A percentile compares a stretch with the other conserved stretches of the same genome.
phyloP scores from a whole-genome alignment of 2,888 invertebrate species.

The Volucella inflata region DNA sequence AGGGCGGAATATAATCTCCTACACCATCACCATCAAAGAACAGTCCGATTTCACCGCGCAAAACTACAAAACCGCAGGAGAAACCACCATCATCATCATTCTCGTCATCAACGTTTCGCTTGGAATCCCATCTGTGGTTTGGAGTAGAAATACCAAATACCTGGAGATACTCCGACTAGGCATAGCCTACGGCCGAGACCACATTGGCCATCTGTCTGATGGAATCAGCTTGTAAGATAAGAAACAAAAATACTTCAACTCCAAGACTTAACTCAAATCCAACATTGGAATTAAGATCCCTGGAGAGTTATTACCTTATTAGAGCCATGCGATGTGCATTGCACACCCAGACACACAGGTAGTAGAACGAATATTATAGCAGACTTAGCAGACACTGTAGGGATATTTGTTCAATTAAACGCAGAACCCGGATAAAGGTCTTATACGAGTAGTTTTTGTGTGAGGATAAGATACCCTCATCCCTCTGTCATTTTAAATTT shows the following conservation, averaged over 20 bases:
- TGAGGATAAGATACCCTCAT: conserved; percentile 6
- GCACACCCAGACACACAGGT: conserved; percentile 39
- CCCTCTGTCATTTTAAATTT: conserved; percentile 63
- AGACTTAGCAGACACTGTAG: background rate
- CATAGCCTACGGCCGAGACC: conserved; percentile 40
- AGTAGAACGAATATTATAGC: background rate
- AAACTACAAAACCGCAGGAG: conserved; percentile 71
- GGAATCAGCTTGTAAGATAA: conserved; percentile 58
- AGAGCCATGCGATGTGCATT: conserved; percentile 19
- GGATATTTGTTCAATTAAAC: conserved; percentile 73
- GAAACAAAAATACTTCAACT: conserved; percentile 48
- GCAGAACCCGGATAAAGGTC: conserved; percentile 34
- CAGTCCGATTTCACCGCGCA: conserved; percentile 58
- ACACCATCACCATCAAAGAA: conserved; percentile 63
- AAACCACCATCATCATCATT: conserved; percentile 49
- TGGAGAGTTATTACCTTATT: conserved; percentile 65
- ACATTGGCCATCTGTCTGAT: conserved; percentile 64
- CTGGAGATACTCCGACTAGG: conserved; percentile 25
- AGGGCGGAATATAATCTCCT: conserved; percentile 48
- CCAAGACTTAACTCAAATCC: conserved; percentile 34
- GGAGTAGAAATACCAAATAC: too few relatives aligned
- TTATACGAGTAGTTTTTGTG: conserved; percentile 5
- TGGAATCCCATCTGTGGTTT: conserved; percentile 69
- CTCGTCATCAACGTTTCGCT: conserved; percentile 56
- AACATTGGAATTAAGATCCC: conserved; percentile 61